Evolutionary conservation across 2,888 invertebrate species (phyloP).

Genomic region (Cryptocephalus primarius): DNA sequence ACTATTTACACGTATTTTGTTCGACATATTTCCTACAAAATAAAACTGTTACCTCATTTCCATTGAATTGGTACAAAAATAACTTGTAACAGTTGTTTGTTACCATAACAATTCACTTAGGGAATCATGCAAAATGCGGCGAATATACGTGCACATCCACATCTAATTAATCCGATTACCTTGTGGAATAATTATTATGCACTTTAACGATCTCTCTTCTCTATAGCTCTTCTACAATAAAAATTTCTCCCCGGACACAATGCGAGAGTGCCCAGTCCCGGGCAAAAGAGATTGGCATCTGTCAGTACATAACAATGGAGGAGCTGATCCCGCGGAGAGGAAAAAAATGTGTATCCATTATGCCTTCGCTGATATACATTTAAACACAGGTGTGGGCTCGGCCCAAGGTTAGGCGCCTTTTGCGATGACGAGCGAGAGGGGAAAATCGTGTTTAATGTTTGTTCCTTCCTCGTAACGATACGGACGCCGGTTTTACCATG

Average conservation of each 20-base stretch:
- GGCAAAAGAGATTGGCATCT: conserved; percentile 25
- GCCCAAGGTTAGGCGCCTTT: conserved; percentile 6
- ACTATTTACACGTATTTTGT: no score
- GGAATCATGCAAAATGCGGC: no score
- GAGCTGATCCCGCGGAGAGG: conserved; percentile 10
- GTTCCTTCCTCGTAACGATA: no score
- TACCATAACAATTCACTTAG: no score
- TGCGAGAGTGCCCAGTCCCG: conserved; percentile 10
- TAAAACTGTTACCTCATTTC: no score
- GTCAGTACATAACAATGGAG: conserved; percentile 21
- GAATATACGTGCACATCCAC: no score
- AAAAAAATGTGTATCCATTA: conserved; percentile 23
- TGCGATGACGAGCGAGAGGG: no score
- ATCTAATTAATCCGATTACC: conserved; percentile 3
- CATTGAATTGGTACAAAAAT: no score
- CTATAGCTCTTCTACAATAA: conserved; percentile 4
- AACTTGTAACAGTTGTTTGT: no score
- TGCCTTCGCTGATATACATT: conserved; percentile 26
- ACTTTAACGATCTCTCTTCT: conserved; percentile 4
- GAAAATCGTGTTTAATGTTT: no score
- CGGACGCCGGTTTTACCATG: no score
- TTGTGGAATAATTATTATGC: conserved; percentile 2
- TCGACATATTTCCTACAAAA: no score
- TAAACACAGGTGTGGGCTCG: conserved; percentile 26
- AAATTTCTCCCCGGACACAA: conserved; percentile 13